Base-by-base conservation (phyloP, 2,113 vertebrate species). In the Solenodon paradoxus region DNA sequence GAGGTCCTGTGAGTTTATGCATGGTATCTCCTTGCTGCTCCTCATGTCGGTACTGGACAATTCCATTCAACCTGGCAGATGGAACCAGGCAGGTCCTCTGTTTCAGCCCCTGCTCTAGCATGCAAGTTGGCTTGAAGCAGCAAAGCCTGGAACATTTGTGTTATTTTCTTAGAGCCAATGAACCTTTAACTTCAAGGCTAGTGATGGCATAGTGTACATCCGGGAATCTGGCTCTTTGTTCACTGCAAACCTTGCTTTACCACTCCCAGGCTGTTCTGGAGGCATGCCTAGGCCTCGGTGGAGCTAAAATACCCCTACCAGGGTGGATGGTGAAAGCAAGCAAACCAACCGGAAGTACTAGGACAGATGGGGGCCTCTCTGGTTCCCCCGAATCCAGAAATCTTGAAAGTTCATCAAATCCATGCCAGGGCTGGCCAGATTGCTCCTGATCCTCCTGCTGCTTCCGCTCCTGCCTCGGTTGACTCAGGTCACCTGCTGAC, bases 1-100 rank as follows among this genome's bases (percentile, higher is more conserved):
- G 79, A 61, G 53, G 42, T 51, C 69, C 2, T 16, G 2, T 0
- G 0, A 47, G 35, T 38, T 22, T 17, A 1, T 7, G 32, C 28
- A 40, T 9, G 42, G 38, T 42, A 10, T 9, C 28, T 11, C 9
- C 20, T 28, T 57, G 32, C 15, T 16, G 20, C n/a, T 71, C n/a
- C 83, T 49, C 0, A 0, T 0, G 20, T 3, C 7, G 19, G 2
- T 4, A 1, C 5, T 2, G 19, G 9, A n/a, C 30, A 57, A 6
- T 49, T 51, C 11, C 32, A 22, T 19, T 26, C 49, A 22, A 61
- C 59, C 30, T 51, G n/a, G 35, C 24, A 6, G 1, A 15, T 42
- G 57, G 68, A 47, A 20, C 64, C 22, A 72, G n/a, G 28, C 32
- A 7, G 49, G 16, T 15, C 32, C 32, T n/a, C 57, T 9, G 49